A percentile compares a stretch with the other conserved stretches of the same genome.
Evolutionary conservation across 2,797 vertebrate species (phyloP).

Genomic region (Ambastaia sidthimunki): DNA sequence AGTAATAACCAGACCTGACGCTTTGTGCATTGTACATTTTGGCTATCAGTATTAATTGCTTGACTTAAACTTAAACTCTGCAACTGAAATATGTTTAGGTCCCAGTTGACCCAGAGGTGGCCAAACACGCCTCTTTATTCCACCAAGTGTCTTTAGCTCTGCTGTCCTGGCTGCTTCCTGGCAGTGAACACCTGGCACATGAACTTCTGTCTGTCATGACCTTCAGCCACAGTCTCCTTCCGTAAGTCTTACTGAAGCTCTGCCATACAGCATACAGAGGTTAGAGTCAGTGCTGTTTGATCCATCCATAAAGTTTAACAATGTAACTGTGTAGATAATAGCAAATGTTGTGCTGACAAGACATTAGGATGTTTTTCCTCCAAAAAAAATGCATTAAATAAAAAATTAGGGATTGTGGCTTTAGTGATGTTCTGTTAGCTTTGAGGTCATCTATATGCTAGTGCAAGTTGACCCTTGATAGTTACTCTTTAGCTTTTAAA

Average conservation of each 20-base stretch:
- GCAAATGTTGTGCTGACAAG: background rate
- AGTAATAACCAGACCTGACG: background rate
- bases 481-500: too few relatives aligned
- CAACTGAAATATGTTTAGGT: conserved; percentile 72
- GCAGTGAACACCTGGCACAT: conserved; percentile 88
- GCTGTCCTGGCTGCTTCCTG: conserved; percentile 88
- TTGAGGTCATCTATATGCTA: too few relatives aligned
- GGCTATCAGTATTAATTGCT: background rate
- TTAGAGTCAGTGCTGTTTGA: background rate
- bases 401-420: too few relatives aligned
- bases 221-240: conserved; percentile 90
- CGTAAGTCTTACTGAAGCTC: conserved; percentile 76
- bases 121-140: conserved; percentile 79
- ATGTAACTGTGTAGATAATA: background rate
- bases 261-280: background rate
- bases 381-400: too few relatives aligned
- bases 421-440: too few relatives aligned
- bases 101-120: conserved; percentile 71
- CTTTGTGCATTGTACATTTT: background rate
- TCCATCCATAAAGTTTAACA: background rate
- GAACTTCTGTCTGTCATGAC: conserved; percentile 83
- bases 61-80: background rate
- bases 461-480: too few relatives aligned
- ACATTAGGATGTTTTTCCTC: too few relatives aligned
- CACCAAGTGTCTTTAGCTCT: conserved; percentile 87